These are phyloP conservation scores for Lepidostoma basale DNA, from an alignment of 1,140 invertebrate genomes.

Conservation along the genomic window DNA sequence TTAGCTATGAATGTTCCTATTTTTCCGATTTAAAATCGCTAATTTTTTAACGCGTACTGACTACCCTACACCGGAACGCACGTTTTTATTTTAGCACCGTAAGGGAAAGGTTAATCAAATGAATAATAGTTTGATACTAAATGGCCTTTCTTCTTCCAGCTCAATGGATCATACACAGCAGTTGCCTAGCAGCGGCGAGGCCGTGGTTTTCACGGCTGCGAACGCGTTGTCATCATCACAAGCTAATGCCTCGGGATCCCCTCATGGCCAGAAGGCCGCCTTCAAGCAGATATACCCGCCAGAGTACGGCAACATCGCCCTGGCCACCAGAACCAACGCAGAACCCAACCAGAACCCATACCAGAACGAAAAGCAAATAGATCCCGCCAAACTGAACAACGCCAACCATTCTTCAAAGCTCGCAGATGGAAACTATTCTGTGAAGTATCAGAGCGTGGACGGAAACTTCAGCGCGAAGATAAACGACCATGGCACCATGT, in stretches of 20 bases:
- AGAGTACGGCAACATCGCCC: constrained; percentile 41
- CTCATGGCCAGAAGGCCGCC: not conserved
- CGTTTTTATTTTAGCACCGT: no score
- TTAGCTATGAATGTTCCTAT: no score
- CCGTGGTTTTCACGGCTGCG: constrained; percentile 22
- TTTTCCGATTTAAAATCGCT: no score
- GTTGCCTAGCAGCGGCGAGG: constrained; percentile 22
- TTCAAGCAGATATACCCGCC: constrained; percentile 39
- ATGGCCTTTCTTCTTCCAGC: constrained; percentile 50
- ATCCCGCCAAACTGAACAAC: not conserved
- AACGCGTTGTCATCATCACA: constrained; percentile 55
- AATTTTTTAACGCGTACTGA: no score
- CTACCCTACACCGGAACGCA: no score
- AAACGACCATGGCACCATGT: not conserved
- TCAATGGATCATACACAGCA: constrained; percentile 51
- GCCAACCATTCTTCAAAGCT: not conserved
- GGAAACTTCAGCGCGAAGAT: constrained; percentile 13
- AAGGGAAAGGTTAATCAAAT: no score
- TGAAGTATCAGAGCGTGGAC: constrained; percentile 24
- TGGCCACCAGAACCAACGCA: constrained; percentile 10
- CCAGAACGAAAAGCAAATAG: not conserved
- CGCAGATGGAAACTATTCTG: not conserved
- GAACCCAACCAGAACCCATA: not conserved
- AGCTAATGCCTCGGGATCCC: constrained; percentile 49
- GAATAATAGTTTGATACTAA: no score